A percentile compares a stretch with the other conserved stretches of the same genome.
Conservation (phyloP, 2,888 invertebrate species). For the Andricus curvator region DNA sequence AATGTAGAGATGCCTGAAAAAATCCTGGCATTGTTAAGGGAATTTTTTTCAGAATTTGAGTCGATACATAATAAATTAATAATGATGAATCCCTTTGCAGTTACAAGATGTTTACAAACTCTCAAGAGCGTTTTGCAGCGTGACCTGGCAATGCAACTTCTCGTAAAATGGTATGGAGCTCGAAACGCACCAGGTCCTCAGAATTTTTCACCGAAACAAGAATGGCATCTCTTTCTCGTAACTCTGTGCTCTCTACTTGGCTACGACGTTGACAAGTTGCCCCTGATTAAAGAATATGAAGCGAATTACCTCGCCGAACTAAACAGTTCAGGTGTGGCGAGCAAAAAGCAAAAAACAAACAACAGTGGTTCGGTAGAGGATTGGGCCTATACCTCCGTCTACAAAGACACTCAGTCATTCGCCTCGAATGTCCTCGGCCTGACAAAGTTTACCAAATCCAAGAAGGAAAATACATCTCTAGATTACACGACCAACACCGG, state of each 20-base stretch:
- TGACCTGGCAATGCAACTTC: slow-evolving; percentile 87
- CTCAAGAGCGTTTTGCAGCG: slow-evolving; percentile 87
- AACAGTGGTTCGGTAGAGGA: slow-evolving; percentile 89
- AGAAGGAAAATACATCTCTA: slow-evolving; percentile 16
- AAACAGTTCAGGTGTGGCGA: slow-evolving; percentile 80
- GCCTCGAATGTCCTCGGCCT: slow-evolving; percentile 79
- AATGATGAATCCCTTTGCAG: slow-evolving; percentile 75
- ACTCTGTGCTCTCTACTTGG: slow-evolving; percentile 84
- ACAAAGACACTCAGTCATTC: slow-evolving; percentile 79
- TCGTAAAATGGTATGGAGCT: slow-evolving; percentile 92
- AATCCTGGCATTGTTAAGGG: too few relatives aligned
- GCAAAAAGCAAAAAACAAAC: slow-evolving; percentile 90
- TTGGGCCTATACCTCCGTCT: slow-evolving; percentile 86
- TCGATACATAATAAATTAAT: too few relatives aligned
- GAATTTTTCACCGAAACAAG: slow-evolving; percentile 86
- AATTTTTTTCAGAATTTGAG: too few relatives aligned
- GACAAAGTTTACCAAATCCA: slow-evolving; percentile 47
- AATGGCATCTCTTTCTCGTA: slow-evolving; percentile 88
- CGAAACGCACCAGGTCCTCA: slow-evolving; percentile 93
- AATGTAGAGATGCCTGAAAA: too few relatives aligned
- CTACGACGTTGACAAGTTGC: slow-evolving; percentile 84
- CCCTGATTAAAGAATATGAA: slow-evolving; percentile 75
- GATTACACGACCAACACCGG: slow-evolving; percentile 56
- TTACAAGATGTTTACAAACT: slow-evolving; percentile 86
- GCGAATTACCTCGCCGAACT: slow-evolving; percentile 78